Percentiles rank a stretch among this genome's conserved stretches.
These are phyloP conservation scores for Sterrhoptilus dennistouni DNA, from an alignment of 2,113 vertebrate genomes.

Conservation along the genomic window DNA sequence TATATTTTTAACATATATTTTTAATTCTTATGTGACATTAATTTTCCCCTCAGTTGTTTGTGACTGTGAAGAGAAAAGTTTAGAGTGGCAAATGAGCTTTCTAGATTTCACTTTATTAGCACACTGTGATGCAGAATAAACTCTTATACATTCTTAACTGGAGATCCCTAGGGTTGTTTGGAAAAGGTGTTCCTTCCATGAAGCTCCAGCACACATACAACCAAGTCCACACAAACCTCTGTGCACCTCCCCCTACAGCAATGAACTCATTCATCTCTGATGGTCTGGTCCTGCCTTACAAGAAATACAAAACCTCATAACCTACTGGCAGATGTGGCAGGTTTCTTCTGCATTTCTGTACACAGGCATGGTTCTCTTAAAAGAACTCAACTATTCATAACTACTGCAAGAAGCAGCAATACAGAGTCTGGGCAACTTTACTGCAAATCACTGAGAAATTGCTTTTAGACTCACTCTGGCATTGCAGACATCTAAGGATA, in stretches of 20 bases:
- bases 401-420: not conserved
- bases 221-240: not conserved
- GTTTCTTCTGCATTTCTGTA: not conserved
- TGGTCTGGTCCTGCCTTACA: not conserved
- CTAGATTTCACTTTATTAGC: not conserved
- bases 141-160: not conserved
- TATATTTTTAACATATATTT: not conserved
- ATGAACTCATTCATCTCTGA: not conserved
- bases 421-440: not conserved
- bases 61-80: not conserved
- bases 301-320: not conserved
- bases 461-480: not conserved
- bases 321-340: rapidly evolving
- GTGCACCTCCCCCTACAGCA: not conserved
- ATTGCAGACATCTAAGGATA: not conserved
- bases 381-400: not conserved
- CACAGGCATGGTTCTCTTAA: not conserved
- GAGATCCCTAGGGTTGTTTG: not conserved
- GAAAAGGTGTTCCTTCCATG: not conserved
- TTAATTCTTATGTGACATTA: not conserved
- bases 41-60: not conserved
- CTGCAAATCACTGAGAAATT: not conserved
- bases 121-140: not conserved
- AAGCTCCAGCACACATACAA: not conserved
- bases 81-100: not conserved